Evolutionary conservation across 2,797 vertebrate genomes (phyloP).

Genomic region (Danio choprae): DNA sequence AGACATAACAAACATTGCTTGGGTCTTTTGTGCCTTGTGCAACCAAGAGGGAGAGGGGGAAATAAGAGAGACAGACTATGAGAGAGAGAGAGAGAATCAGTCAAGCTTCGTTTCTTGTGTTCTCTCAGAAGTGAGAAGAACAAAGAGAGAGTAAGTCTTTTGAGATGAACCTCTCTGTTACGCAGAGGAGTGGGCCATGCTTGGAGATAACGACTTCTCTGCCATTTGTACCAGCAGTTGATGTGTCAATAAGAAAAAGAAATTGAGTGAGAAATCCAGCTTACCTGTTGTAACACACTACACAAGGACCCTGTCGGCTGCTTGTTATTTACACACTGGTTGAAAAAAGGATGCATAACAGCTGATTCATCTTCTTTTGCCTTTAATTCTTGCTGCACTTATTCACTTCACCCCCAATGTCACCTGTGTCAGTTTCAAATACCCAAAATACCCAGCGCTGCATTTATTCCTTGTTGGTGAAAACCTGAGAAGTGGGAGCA

Average conservation of each 20-base stretch:
- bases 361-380: slow-evolving; percentile 41
- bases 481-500: slow-evolving; percentile 59
- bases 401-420: slow-evolving; percentile 58
- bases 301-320: background rate
- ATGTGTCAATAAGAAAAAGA: slow-evolving; percentile 68
- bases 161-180: slow-evolving; percentile 49
- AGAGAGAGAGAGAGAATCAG: slow-evolving; percentile 29
- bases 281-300: background rate
- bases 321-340: background rate
- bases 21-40: slow-evolving; percentile 62
- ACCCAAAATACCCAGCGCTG: slow-evolving; percentile 61
- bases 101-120: slow-evolving; percentile 40
- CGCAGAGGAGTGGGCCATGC: slow-evolving; percentile 67
- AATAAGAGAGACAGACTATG: background rate
- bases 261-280: slow-evolving; percentile 1
- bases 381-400: slow-evolving; percentile 23
- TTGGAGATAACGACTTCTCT: slow-evolving; percentile 63
- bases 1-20: slow-evolving; percentile 63
- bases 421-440: slow-evolving; percentile 76
- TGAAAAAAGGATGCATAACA: slow-evolving; percentile 5
- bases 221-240: slow-evolving; percentile 65
- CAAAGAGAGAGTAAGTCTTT: slow-evolving; percentile 57
- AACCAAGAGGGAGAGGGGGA: slow-evolving; percentile 39
- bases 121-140: slow-evolving; percentile 59
- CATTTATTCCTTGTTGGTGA: slow-evolving; percentile 57